These are phyloP conservation scores for Psittacus erithacus DNA, from an alignment of 2,113 vertebrate genomes.

Conservation along the genomic window DNA sequence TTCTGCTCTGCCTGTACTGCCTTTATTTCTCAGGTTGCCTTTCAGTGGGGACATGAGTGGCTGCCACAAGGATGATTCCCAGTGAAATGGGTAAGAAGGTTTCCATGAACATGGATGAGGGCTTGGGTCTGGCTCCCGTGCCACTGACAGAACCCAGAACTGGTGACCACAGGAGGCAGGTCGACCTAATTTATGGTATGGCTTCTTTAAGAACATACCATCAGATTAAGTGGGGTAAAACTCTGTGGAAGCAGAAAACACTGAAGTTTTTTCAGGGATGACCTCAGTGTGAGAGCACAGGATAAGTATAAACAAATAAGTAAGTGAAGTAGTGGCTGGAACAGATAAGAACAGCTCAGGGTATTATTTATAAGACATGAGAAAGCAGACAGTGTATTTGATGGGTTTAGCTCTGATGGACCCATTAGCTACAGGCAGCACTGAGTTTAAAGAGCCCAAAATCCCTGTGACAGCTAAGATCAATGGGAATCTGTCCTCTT, in stretches of 20 bases:
- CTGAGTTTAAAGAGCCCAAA: slow-evolving; percentile 20
- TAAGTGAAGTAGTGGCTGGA: not conserved
- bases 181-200: not conserved
- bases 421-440: not conserved
- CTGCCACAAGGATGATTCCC: not conserved
- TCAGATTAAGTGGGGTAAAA: slow-evolving; percentile 2
- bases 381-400: not conserved
- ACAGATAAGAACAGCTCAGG: slow-evolving; percentile 33
- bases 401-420: slow-evolving; percentile 36
- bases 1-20: not conserved
- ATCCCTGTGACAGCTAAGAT: slow-evolving; percentile 29
- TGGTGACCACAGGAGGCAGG: not conserved
- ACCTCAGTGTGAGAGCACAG: not conserved
- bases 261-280: slow-evolving; percentile 1
- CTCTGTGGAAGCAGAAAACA: not conserved
- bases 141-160: not conserved
- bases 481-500: slow-evolving; percentile 13
- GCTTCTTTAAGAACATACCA: not conserved
- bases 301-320: slow-evolving; percentile 52
- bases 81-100: not conserved
- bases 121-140: not conserved
- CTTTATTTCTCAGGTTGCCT: not conserved
- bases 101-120: not conserved
- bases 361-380: slow-evolving; percentile 38
- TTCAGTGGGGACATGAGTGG: not conserved